Percentiles rank a stretch among this genome's conserved stretches.
Conservation (phyloP, 2,797 vertebrate species). For the Schizopygopsis pylzovi region DNA sequence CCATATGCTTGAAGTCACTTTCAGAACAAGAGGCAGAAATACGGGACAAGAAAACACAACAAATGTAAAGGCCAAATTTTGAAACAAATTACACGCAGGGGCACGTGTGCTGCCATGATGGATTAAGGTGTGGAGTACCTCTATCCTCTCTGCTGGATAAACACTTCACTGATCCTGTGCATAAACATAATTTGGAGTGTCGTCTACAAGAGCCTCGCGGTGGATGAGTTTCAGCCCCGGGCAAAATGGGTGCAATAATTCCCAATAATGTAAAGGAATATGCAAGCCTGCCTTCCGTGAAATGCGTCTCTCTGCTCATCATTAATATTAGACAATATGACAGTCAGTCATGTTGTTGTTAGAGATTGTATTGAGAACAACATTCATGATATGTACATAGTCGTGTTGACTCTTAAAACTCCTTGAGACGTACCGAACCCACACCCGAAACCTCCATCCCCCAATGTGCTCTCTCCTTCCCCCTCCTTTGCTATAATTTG, state of each 20-base stretch:
- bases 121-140: slow-evolving; percentile 71
- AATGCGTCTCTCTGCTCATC: slow-evolving; percentile 25
- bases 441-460: slow-evolving; percentile 60
- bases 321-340: slow-evolving; percentile 37
- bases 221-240: slow-evolving; percentile 16
- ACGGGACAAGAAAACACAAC: slow-evolving; percentile 68
- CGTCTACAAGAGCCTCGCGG: slow-evolving; percentile 27
- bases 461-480: slow-evolving; percentile 71
- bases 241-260: slow-evolving; percentile 36
- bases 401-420: slow-evolving; percentile 87
- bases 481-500: slow-evolving; percentile 84
- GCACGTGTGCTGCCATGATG: slow-evolving; percentile 80
- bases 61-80: slow-evolving; percentile 87
- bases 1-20: slow-evolving; percentile 80
- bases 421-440: slow-evolving; percentile 82
- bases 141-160: slow-evolving; percentile 47
- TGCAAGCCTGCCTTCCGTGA: slow-evolving; percentile 19
- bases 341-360: slow-evolving; percentile 39
- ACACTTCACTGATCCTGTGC: slow-evolving; percentile 49
- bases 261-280: slow-evolving; percentile 30
- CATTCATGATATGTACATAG: slow-evolving; percentile 73
- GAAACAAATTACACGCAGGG: slow-evolving; percentile 84
- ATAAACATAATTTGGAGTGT: slow-evolving; percentile 46
- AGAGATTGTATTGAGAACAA: slow-evolving; percentile 20
- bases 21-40: slow-evolving; percentile 68